Conservation (phyloP, 2,113 vertebrate genomes). For the Ondatra zibethicus region DNA sequence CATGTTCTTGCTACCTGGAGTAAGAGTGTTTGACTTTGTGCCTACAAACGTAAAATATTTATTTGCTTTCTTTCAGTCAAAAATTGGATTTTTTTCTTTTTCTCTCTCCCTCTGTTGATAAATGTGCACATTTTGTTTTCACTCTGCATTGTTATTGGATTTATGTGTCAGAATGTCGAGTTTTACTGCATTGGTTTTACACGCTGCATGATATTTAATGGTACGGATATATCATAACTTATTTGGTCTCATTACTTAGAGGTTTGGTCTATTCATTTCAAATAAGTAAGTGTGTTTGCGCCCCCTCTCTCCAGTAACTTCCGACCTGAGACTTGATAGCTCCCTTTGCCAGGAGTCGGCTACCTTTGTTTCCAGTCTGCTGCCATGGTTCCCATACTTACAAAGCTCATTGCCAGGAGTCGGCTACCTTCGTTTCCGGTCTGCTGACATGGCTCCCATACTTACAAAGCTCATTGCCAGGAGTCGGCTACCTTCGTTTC, state of each 20-base stretch:
- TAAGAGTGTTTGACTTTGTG: not conserved
- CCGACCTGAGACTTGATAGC: not conserved
- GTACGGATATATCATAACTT: not conserved
- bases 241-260: conserved; percentile 27
- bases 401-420: not conserved
- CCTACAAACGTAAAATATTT: not conserved
- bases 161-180: not conserved
- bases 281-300: not conserved
- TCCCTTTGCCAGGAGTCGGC: not conserved
- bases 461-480: not conserved
- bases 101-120: not conserved
- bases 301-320: not conserved
- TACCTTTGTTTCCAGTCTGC: not conserved
- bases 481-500: not conserved
- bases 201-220: conserved; percentile 13
- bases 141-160: conserved; percentile 3
- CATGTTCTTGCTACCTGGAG: not conserved
- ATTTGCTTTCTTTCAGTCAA: conserved; percentile 14
- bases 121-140: not conserved
- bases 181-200: conserved; percentile 31
- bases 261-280: conserved; percentile 25
- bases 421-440: not conserved
- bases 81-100: not conserved
- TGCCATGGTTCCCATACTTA: not conserved
- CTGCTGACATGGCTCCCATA: fast-evolving